Evolutionary conservation across 2,888 invertebrate genomes (phyloP), one percentile per base, ranked within the genome.

Genomic region (Drosophila fulvimacula): DNA sequence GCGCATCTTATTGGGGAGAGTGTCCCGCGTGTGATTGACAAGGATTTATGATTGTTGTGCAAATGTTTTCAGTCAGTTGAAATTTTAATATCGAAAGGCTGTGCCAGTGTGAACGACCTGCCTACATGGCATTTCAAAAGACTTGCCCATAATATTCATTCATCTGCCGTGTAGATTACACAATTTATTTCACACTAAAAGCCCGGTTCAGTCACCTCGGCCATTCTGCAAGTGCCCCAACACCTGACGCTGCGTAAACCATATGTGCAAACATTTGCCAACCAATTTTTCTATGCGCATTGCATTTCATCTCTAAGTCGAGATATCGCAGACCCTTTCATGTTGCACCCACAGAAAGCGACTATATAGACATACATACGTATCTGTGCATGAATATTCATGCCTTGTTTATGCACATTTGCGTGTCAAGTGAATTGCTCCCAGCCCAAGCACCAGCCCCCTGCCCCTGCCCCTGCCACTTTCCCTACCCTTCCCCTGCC

Each of bases 301-400:
- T 90, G 90, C 90, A 90, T 91, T 90, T 90, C 91, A 90, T 90
- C 81, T 91, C 89, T 82, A 78, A 84, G 79, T 75, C 65, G 75
- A 82, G 85, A 90, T 88, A 82, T 78, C 61, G 56, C 52, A 56
- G 77, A 73, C 63, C 87, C 78, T 83, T 84, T 85, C 77, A 80
- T 76, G 60, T 63, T 38, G 49, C 64, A 56, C 27, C 34, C 63
- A 55, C 48, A 63, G 60, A 6, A 62, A 58, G 73, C 63, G 81
- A 59, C 63, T 59, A 52, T 5, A 52, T 21, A 36, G 10, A 15
- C 34, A 42, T 7, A 24, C n/a, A 36, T n/a, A 34, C 51, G 57
- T 60, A 62, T 76, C 64, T 81, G 76, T 70, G 75, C 70, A 88
- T 81, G 81, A 89, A 90, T 81, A 87, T 82, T 82, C 81, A 84